These are phyloP conservation scores for Actenoides hombroni DNA, from an alignment of 2,113 vertebrate species.

Conservation along the genomic window DNA sequence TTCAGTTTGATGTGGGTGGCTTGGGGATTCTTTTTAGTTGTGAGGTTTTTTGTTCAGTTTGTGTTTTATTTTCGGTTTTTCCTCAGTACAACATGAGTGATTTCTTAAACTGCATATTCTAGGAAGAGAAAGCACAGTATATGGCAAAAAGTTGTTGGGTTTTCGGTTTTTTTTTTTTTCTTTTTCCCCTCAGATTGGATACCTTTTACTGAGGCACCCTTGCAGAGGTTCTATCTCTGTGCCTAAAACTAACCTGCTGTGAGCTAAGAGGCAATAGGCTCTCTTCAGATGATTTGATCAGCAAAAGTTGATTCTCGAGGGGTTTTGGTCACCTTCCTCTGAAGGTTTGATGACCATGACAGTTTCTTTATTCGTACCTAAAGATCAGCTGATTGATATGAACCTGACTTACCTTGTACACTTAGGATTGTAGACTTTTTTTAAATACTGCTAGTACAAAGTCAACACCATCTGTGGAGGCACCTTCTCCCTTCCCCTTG, in stretches of 20 bases:
- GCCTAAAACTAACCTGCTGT: background rate
- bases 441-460: background rate
- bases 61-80: background rate
- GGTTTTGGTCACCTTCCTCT: background rate
- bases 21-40: background rate
- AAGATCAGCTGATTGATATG: background rate
- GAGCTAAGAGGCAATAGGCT: background rate
- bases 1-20: background rate
- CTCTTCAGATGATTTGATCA: background rate
- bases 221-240: background rate
- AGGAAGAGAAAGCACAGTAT: background rate
- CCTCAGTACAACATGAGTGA: background rate
- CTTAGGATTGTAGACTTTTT: background rate
- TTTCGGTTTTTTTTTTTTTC: no score
- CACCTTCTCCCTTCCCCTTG: background rate
- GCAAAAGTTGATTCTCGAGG: background rate
- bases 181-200: background rate
- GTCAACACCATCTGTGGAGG: background rate
- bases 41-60: background rate
- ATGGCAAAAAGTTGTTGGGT: background rate
- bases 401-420: background rate
- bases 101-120: background rate
- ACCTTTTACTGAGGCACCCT: background rate
- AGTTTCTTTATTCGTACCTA: background rate
- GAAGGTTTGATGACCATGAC: background rate